A percentile compares a stretch with the other conserved stretches of the same genome.
Conservation (phyloP, 2,113 vertebrate species). For the Tachysurus vachellii region DNA sequence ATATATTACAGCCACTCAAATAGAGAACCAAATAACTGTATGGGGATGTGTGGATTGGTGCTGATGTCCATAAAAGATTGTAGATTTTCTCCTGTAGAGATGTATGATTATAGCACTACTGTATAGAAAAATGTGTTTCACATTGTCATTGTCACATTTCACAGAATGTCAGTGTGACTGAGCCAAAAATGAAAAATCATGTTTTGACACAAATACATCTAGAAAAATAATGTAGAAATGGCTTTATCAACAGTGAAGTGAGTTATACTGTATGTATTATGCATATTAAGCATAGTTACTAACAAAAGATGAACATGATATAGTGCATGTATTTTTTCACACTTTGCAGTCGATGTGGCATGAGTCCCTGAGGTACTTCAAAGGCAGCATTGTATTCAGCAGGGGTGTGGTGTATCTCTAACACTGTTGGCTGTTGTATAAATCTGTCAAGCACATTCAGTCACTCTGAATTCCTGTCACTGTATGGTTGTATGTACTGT, state of each 20-base stretch:
- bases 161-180: neutral
- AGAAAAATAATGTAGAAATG: neutral
- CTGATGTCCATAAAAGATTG: neutral
- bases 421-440: neutral
- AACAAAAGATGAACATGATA: neutral
- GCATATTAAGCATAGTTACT: neutral
- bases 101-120: neutral
- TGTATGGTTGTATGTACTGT: neutral
- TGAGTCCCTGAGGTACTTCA: neutral
- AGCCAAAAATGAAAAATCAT: neutral
- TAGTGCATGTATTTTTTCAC: neutral
- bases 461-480: neutral
- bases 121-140: too few relatives aligned
- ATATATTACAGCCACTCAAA: constrained; percentile 37
- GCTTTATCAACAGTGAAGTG: neutral
- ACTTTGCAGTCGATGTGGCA: neutral
- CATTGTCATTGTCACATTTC: too few relatives aligned
- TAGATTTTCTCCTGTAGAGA: neutral
- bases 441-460: neutral
- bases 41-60: neutral
- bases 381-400: neutral
- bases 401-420: neutral
- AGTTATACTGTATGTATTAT: neutral
- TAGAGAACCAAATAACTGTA: constrained; percentile 34
- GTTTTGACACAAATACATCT: neutral